phyloP scores from a whole-genome alignment of 53 echinoderm and acorn worm species.

The Echinometra lucunter region DNA sequence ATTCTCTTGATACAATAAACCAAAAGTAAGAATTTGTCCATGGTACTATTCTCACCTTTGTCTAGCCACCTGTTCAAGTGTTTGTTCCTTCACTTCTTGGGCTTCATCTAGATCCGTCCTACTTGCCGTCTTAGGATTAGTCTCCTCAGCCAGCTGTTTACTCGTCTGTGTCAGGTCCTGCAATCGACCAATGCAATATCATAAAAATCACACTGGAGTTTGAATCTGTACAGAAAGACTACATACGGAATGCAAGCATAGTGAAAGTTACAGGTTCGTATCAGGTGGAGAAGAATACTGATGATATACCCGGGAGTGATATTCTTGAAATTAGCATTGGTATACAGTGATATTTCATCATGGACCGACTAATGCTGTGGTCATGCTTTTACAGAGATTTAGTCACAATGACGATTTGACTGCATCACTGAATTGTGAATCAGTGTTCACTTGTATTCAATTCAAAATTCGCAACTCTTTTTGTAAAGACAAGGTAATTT shows the following conservation, averaged over 20 bases:
- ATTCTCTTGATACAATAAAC: neutral
- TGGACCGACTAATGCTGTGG: neutral
- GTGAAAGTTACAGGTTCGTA: neutral
- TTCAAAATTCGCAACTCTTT: too few species aligned
- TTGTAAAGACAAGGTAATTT: too few species aligned
- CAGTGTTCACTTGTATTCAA: too few species aligned
- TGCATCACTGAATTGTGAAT: neutral
- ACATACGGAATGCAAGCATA: neutral
- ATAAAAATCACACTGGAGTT: neutral
- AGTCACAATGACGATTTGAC: neutral
- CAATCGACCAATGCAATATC: neutral
- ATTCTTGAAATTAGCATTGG: neutral
- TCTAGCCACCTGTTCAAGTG: slow-evolving; percentile 67
- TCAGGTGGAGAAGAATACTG: neutral
- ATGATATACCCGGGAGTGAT: neutral
- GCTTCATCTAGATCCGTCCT: slow-evolving; percentile 72
- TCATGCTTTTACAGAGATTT: neutral
- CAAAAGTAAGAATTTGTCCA: neutral
- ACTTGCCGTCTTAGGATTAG: slow-evolving; percentile 61
- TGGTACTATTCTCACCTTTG: slow-evolving; percentile 70
- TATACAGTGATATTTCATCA: neutral
- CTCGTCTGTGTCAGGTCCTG: slow-evolving; percentile 90
- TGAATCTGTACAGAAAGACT: neutral
- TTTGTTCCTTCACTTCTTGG: slow-evolving; percentile 68
- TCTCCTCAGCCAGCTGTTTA: slow-evolving; percentile 91